Conservation (phyloP, 2,113 vertebrate genomes). For the Rissa tridactyla region DNA sequence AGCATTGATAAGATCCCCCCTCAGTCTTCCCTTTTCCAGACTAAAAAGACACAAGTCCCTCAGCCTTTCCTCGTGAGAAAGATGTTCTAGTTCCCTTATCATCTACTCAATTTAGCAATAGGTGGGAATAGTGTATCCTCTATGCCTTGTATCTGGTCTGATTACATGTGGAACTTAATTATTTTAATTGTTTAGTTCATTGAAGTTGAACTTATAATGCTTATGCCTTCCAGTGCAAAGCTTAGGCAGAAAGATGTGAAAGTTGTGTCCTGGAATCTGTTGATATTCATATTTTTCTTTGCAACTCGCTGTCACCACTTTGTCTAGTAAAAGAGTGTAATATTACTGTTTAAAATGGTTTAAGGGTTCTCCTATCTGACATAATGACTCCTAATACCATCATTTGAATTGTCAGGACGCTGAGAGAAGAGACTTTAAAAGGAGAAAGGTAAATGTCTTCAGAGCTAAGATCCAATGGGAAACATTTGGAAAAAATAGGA, state of each 20-base stretch:
- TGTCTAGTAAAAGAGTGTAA: background rate
- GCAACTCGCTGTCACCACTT: background rate
- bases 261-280: background rate
- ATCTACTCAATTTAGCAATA: background rate
- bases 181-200: background rate
- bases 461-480: background rate
- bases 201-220: background rate
- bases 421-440: background rate
- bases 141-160: background rate
- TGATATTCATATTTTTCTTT: background rate
- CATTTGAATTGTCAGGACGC: background rate
- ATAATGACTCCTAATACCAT: background rate
- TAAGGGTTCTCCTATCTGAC: background rate
- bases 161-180: background rate
- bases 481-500: background rate
- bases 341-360: background rate
- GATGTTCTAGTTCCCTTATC: no score
- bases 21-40: no score
- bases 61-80: no score
- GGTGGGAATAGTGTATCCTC: background rate
- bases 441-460: background rate
- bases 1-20: no score
- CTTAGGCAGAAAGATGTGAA: background rate
- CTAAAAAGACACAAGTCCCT: no score
- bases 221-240: background rate